Base-by-base conservation (phyloP, 2,113 vertebrate species). In the Mirza zaza region DNA sequence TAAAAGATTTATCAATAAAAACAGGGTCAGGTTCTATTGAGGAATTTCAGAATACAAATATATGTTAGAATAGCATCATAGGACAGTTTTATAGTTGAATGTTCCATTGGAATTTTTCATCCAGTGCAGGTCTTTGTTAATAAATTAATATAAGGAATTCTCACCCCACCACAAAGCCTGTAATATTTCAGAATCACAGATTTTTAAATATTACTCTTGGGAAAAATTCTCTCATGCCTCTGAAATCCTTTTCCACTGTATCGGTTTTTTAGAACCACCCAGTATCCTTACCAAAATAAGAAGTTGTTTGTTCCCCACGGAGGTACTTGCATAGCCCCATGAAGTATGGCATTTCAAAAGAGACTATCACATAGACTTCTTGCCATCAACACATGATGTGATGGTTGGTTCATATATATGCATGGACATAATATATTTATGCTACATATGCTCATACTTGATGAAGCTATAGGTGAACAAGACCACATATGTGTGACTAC, bases 1-100 rank as follows among this genome's bases (percentile, higher is more conserved):
- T 98, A 98, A 98, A 99, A 98, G 86, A 97, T 98, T 98, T 98
- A 98, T 98, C 97, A 98, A 97, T 98, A 98, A 98, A 98, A 98
- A 94, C 75, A 98, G 97, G 97, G 97, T 98, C 96, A 98, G 94
- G 71, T 96, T 98, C 96, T 45, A 86, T 61, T 77, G 63, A 9
- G 88, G 48, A 98, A 48, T 59, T 96, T 97, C 92, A 97, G 96
- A 96, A 97, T 97, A 87, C 97, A 87, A 98, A 81, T 70, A 94
- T 59, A 59, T 63, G 61, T 93, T 90, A 82, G 96, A 96, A 95
- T 0, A 91, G 34, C 94, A 36, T 93, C 73, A 67, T 75, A 96
- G 91, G 91, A 96, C 71, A 97, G 91, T 67, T 97, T 79, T 92
- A 55, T 82, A 86, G 96, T 97, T 97, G 90, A 71, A 94, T 97